These are phyloP conservation scores for Tragopan temminckii DNA, from an alignment of 2,797 vertebrate species.

Conservation along the genomic window DNA sequence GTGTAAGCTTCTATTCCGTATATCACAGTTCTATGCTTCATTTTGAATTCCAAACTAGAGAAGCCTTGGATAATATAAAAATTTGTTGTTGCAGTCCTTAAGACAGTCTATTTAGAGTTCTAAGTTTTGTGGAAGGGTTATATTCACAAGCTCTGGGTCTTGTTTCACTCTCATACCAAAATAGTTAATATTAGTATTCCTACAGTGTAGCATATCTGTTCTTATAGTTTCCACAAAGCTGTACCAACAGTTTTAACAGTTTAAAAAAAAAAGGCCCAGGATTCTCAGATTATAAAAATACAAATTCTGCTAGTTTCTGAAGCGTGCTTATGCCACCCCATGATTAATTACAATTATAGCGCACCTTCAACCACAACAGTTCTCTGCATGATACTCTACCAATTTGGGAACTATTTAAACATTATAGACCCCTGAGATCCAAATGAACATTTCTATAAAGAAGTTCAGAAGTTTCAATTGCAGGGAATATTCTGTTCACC, in stretches of 20 bases:
- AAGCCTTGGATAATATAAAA: background rate
- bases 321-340: background rate
- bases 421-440: background rate
- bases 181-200: background rate
- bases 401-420: background rate
- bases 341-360: background rate
- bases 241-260: background rate
- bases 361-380: background rate
- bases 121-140: background rate
- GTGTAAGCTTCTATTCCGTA: background rate
- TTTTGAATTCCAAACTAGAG: background rate
- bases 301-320: background rate
- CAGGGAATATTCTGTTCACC: background rate
- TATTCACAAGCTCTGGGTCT: background rate
- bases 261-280: background rate
- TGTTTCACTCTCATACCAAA: background rate
- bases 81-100: background rate
- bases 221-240: background rate
- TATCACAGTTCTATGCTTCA: background rate
- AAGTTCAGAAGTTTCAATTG: background rate
- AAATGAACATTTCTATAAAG: background rate
- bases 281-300: background rate
- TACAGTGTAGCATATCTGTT: background rate
- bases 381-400: background rate
- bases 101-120: background rate